These are phyloP conservation scores for Anabacerthia variegaticeps DNA, from an alignment of 2,797 vertebrate species.

Conservation along the genomic window DNA sequence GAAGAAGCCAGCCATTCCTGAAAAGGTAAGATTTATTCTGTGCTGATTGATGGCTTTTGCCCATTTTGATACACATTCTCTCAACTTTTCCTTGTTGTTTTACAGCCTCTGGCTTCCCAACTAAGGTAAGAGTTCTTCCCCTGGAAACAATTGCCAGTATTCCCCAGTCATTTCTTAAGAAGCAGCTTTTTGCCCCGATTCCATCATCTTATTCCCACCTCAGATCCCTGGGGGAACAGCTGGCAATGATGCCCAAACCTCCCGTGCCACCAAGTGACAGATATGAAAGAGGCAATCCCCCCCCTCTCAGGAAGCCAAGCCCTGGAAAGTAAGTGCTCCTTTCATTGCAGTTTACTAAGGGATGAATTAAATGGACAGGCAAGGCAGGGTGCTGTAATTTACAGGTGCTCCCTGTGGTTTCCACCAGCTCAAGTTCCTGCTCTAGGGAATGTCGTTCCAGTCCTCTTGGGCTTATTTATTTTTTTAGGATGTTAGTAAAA, in stretches of 20 bases:
- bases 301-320: slow-evolving; percentile 60
- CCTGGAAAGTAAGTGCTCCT: slow-evolving; percentile 66
- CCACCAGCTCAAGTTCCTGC: background rate
- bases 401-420: background rate
- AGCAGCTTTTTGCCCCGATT: background rate
- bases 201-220: background rate
- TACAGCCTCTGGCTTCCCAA: slow-evolving; percentile 65
- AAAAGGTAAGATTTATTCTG: slow-evolving; percentile 69
- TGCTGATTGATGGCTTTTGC: background rate
- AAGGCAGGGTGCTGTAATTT: background rate
- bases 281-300: slow-evolving; percentile 60
- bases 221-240: slow-evolving; percentile 70
- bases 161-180: background rate
- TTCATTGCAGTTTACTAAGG: background rate
- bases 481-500: background rate
- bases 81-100: slow-evolving; percentile 9
- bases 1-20: slow-evolving; percentile 67
- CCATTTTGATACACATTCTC: background rate
- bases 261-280: slow-evolving; percentile 72
- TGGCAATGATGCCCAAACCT: slow-evolving; percentile 77
- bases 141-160: background rate
- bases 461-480: background rate
- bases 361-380: background rate
- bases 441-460: background rate
- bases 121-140: slow-evolving; percentile 75